phyloP scores from a whole-genome alignment of 2,113 vertebrate genomes.

The Morone saxatilis region DNA sequence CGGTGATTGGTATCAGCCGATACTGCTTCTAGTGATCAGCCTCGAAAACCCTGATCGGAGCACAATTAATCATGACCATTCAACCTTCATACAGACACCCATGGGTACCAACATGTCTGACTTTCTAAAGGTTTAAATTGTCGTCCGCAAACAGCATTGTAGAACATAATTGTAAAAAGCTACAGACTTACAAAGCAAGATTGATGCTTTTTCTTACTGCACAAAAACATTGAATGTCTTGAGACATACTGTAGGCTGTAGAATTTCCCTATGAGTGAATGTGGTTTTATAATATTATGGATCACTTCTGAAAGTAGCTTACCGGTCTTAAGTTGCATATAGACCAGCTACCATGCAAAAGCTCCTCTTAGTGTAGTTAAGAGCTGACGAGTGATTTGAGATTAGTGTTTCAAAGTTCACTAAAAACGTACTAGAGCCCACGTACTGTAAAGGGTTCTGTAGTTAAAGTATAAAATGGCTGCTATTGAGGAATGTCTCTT shows the following conservation, averaged over 20 bases:
- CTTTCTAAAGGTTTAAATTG: background rate
- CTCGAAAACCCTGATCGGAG: no score
- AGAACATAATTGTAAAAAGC: background rate
- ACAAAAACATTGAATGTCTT: background rate
- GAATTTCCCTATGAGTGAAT: background rate
- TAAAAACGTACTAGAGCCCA: background rate
- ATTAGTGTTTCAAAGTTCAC: constrained; percentile 59
- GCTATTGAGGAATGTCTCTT: background rate
- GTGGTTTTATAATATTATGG: constrained; percentile 1
- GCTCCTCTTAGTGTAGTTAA: constrained; percentile 3
- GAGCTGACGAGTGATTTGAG: constrained; percentile 28
- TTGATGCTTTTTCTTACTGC: background rate
- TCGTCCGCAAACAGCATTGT: background rate
- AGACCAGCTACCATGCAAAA: background rate
- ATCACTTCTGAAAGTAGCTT: constrained; percentile 32
- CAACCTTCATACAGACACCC: background rate
- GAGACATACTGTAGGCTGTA: background rate
- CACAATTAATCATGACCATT: background rate
- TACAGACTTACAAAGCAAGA: background rate
- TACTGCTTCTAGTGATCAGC: no score
- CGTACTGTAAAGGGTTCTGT: background rate
- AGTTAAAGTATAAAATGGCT: background rate
- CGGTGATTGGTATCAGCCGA: no score
- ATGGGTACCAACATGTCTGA: background rate
- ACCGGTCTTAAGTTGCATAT: constrained; percentile 9